Evolutionary conservation across 2,888 invertebrate species (phyloP), one percentile per base, ranked within the genome.

Genomic region (Drosophila affinis): DNA sequence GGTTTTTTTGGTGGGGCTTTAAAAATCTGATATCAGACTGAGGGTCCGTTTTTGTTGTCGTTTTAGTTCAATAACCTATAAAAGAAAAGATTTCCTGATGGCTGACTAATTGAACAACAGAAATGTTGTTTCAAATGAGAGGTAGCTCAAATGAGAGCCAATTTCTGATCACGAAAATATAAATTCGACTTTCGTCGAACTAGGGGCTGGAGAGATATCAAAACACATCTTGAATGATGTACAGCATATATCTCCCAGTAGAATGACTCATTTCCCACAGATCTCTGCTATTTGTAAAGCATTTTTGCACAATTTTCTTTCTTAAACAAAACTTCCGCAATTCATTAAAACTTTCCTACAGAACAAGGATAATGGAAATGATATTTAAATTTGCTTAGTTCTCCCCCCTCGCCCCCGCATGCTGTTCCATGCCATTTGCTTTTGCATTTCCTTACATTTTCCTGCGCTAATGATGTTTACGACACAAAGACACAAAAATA

Each of bases 131-230:
- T 9, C 21, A 39, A 49, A 17, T 21, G 10, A 27, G n/a, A 48
- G 18, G 27, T 47, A 54, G 32, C 47, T 24, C 53, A 47, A 61
- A 47, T 53, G 29, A 54, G 53, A 46, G 21, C 17, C 45, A 0
- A 39, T 6, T 39, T 39, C 5, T 14, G n/a, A n/a, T n/a, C n/a
- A n/a, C n/a, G n/a, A n/a, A n/a, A n/a, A n/a, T n/a, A n/a, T n/a
- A n/a, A n/a, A n/a, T n/a, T n/a, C n/a, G n/a, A n/a, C n/a, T n/a
- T n/a, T n/a, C n/a, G n/a, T n/a, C n/a, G n/a, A n/a, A n/a, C n/a
- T n/a, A n/a, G n/a, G n/a, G n/a, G n/a, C n/a, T n/a, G n/a, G n/a
- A 12, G 12, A 32, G 3, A 10, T 34, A 2, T 14, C 6, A 6
- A 14, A 39, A 1, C 0, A 14, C 2, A 24, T 24, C 24, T 24